Base-by-base conservation (phyloP, 2,113 vertebrate genomes). In the Origma solitaria region DNA sequence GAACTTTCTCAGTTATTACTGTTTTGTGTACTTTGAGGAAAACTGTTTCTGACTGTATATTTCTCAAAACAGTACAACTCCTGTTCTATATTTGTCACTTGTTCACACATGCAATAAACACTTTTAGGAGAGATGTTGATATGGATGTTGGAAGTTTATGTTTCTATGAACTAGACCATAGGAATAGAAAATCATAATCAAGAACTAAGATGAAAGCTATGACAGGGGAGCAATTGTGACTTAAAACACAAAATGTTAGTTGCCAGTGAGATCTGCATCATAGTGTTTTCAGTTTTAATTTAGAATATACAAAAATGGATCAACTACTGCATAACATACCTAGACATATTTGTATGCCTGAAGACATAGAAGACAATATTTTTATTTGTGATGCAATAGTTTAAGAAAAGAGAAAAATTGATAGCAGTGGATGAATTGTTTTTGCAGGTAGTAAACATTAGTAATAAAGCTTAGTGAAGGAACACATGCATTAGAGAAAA, bases 1-100 rank as follows among this genome's bases (percentile, higher is more conserved):
- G 27, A 95, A 89, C 65, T 94, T 90, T 82, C 33, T 94, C 54
- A 73, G 35, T 57, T 90, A 50, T 96, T 83, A 65, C 40, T 81
- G 72, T 14, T 77, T 95, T 90, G 60, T 84, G 20, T 79, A 83
- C 56, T 82, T 95, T 45, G 38, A 78, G 50, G 21, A 95, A 91
- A 71, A 83, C 66, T 78, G 16, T 58, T 86, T 72, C 28, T 88
- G 61, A n/a, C 49, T 65, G 65, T 15, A 68, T 89, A 64, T 49
- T 84, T 82, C 24, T 88, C 33, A 66, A 68, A 96, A 82, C 7
- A 80, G 65, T 92, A 88, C 37, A 66, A 81, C 35, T 57, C 81
- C 42, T 89, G 58, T 70, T 93, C 47, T 78, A 5, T 56, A 37
- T 86, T n/a, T 86, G 42, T 57, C 28, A 65, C 58, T 79, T 66